phyloP scores from a whole-genome alignment of 2,113 vertebrate genomes.

The Ammodytes marinus region DNA sequence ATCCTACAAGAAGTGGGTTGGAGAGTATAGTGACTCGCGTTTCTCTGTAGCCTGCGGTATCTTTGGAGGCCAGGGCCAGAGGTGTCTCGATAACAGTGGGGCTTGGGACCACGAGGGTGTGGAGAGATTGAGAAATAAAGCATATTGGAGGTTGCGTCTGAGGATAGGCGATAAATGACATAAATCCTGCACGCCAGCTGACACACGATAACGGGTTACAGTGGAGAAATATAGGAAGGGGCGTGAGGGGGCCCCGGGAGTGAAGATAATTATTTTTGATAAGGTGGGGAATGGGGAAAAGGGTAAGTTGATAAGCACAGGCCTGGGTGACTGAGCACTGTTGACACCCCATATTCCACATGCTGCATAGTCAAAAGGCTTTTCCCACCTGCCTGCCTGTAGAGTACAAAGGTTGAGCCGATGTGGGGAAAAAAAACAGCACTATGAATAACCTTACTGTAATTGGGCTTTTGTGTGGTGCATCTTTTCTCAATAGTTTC shows the following conservation, averaged over 20 bases:
- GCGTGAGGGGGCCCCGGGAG: conserved; percentile 43
- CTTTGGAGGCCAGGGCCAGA: conserved; percentile 3
- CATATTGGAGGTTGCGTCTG: conserved; percentile 55
- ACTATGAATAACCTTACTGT: neutral
- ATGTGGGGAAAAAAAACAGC: neutral
- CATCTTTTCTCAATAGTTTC: neutral
- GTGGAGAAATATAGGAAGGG: conserved; percentile 24
- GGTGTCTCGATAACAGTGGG: conserved; percentile 40
- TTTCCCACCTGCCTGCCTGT: neutral
- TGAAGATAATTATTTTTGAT: conserved; percentile 82
- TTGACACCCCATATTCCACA: conserved; percentile 53
- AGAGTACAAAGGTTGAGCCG: conserved; percentile 16
- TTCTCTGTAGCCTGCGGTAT: conserved; percentile 32
- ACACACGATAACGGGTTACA: conserved; percentile 69
- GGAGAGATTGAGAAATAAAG: conserved; percentile 69
- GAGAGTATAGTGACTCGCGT: conserved; percentile 1
- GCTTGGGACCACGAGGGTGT: conserved; percentile 29
- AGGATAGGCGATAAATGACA: conserved; percentile 65
- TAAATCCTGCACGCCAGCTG: conserved; percentile 66
- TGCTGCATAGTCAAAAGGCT: conserved; percentile 24
- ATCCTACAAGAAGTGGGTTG: conserved; percentile 21
- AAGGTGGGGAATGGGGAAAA: conserved; percentile 73
- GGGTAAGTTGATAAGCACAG: conserved; percentile 72
- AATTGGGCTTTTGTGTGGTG: neutral
- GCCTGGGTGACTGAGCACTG: conserved; percentile 59